Evolutionary conservation across 2,888 invertebrate species (phyloP), one percentile per base, ranked within the genome.

Genomic region (Acronicta leporina): DNA sequence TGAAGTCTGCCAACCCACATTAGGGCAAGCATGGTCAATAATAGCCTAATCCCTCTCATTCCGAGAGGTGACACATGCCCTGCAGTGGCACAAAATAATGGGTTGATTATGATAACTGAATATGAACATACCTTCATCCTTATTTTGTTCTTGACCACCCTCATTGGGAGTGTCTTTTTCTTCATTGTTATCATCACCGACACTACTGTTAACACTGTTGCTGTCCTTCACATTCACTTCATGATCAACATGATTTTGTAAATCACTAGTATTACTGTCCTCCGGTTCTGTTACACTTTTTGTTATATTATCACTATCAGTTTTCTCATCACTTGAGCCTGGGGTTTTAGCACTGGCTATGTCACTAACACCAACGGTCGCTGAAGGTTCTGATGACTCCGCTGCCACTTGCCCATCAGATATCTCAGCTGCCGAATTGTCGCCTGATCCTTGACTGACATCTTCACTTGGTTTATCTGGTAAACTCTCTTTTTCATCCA

Each of bases 401-500:
- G 45, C 48, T n/a, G 46, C 47, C 7, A 65, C 72, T 52, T 47
- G 52, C 25, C 44, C 47, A 33, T 52, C 68, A 35, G 67, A 44
- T 16, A 72, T 76, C n/a, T 64, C 65, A 30, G 49, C 52, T 35
- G 46, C 42, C 40, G 55, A 30, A 38, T 52, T 65, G 38, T 80
- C 79, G 30, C 68, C 70, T 60, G 81, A 64, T 33, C 57, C 62
- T 50, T 71, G 75, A 60, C 49, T 65, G 52, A 71, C 76, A 45
- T 74, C 80, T 64, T 82, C 82, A 55, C 74, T 75, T 30, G 83
- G 73, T 63, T 81, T 84, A 53, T 86, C 88, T 51, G 82, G 70
- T 60, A 83, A 63, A 65, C 79, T 81, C 60, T 90, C 91, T 54
- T 86, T 90, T 60, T 92, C 92, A 81, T 92, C 92, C 93, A 93